Evolutionary conservation across 2,888 invertebrate species (phyloP), one percentile per base, ranked within the genome.

Genomic region (Drosophila testacea): DNA sequence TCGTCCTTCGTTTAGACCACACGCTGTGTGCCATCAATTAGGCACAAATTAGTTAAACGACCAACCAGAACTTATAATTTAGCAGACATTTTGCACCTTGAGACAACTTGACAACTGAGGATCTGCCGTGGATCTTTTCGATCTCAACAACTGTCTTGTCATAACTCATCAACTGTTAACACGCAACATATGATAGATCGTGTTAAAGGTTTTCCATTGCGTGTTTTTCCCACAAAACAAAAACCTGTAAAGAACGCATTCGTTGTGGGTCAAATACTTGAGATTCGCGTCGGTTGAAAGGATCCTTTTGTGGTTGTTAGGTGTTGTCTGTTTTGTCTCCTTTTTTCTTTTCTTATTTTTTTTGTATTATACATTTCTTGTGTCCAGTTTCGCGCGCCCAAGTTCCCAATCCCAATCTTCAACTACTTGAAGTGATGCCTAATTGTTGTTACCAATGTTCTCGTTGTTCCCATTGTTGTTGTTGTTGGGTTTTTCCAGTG

Each of bases 21-120:
- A 66, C 68, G 73, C 68, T 69, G 83, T 16, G 73, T 68, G 66
- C 63, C 71, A 79, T 72, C 74, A 82, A 88, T 83, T 85, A 82
- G 83, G 32, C 46, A 46, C 60, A 77, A 75, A 82, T 82, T 84
- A 84, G 77, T 65, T 77, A 72, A 75, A 44, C 27, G 44, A 27
- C 10, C 27, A 6, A 44, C 7, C 28, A 65, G 64, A 69, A 47
- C 48, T 34, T 38, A 55, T 54, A 36, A 41, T 16, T 41, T 52
- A 39, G 32, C 50, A 41, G 66, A 63, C 64, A 47, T 69, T 72
- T 77, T 60, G 78, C 83, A 72, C 57, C 79, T 78, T 51, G 22
- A 38, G 13, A 2, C 22, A 22, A 22, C 22, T 22, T 22, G 22
- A 22, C 22, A n/a, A 6, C 22, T 9, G 6, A 38, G 22, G 6